Evolutionary conservation across 2,888 invertebrate genomes (phyloP).

Genomic region (Nemoura dubitans): DNA sequence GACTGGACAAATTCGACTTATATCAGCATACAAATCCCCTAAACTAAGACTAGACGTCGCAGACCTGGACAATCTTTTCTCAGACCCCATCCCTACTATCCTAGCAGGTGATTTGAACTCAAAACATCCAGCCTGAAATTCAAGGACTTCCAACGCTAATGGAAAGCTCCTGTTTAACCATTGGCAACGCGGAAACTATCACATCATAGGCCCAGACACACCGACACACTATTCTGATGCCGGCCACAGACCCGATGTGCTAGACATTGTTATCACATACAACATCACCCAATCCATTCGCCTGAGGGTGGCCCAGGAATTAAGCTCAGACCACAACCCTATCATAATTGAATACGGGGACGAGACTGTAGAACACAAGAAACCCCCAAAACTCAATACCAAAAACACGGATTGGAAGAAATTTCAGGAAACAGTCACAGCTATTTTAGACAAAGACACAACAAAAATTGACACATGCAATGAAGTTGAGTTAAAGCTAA

Average conservation of each 20-base stretch:
- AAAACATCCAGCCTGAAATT: not conserved
- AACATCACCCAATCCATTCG: not conserved
- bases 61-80: not conserved
- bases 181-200: not conserved
- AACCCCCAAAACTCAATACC: not conserved
- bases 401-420: not conserved
- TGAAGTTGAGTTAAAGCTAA: not conserved
- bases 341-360: not conserved
- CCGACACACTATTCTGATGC: too few species aligned
- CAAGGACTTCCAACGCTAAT: not conserved
- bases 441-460: not conserved
- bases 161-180: not conserved
- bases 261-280: not conserved
- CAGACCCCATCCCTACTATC: not conserved
- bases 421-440: not conserved
- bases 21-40: not conserved
- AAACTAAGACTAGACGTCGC: not conserved
- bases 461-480: too few species aligned
- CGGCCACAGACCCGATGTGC: too few species aligned
- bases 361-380: not conserved
- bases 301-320: not conserved
- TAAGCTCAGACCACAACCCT: constrained; percentile 2
- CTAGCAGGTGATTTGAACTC: constrained; percentile 31
- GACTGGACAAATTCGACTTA: not conserved
- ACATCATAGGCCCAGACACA: not conserved